A percentile compares a stretch with the other conserved stretches of the same genome.
Conservation (phyloP, 2,888 invertebrate species). For the Meliscaeva auricollis region DNA sequence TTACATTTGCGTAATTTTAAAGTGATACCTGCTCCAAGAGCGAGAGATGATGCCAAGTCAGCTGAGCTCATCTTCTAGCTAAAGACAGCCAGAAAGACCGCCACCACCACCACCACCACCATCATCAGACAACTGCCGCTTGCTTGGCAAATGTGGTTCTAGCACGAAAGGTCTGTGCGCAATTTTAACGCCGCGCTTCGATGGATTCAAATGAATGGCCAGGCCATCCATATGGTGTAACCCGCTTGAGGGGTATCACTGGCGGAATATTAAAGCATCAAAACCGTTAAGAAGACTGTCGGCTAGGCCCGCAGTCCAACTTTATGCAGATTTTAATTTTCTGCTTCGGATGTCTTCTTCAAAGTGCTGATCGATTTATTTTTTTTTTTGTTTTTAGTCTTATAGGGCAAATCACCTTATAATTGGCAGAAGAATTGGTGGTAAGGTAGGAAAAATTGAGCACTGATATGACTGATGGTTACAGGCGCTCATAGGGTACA, state of each 20-base stretch:
- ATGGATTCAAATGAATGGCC: slow-evolving; percentile 61
- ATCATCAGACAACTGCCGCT: background rate
- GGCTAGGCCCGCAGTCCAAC: slow-evolving; percentile 41
- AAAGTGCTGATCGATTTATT: slow-evolving; percentile 46
- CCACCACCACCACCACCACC: slow-evolving; percentile 24
- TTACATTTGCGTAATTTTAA: slow-evolving; percentile 72
- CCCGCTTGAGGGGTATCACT: slow-evolving; percentile 56
- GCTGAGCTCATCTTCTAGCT: slow-evolving; percentile 27
- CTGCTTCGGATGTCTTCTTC: slow-evolving; percentile 59
- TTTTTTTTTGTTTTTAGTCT: background rate
- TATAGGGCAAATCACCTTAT: background rate
- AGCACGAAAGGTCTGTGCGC: slow-evolving; percentile 52
- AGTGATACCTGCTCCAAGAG: slow-evolving; percentile 49
- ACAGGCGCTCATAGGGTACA: too few relatives aligned
- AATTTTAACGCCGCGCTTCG: slow-evolving; percentile 59
- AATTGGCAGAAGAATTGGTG: too few relatives aligned
- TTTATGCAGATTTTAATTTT: slow-evolving; percentile 68
- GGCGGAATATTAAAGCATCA: slow-evolving; percentile 57
- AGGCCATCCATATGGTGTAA: slow-evolving; percentile 41
- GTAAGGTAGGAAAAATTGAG: too few relatives aligned
- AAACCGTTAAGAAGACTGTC: slow-evolving; percentile 69
- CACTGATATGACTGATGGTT: too few relatives aligned
- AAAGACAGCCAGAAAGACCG: slow-evolving; percentile 19
- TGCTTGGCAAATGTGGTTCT: slow-evolving; percentile 56
- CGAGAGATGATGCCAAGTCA: slow-evolving; percentile 40